Evolutionary conservation across 2,888 invertebrate species (phyloP), one percentile per base, ranked within the genome.

Genomic region (Lycaena phlaeas): DNA sequence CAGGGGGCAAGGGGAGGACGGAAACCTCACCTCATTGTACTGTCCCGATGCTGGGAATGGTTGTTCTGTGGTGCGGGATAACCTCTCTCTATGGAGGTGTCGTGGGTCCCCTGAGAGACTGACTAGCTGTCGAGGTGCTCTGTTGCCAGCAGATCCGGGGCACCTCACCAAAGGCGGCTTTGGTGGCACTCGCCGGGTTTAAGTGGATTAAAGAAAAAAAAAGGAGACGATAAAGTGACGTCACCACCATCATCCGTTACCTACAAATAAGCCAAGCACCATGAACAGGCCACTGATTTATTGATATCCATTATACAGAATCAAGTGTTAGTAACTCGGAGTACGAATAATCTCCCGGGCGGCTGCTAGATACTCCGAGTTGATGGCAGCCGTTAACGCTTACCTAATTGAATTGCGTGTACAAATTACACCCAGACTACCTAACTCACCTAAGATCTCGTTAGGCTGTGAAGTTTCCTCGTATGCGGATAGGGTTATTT

Each of bases 391-490:
- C 18, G 34, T 34, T 22, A 34, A 34, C 34, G 34, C 34, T 34
- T 11, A 4, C 10, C 34, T 34, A 34, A 34, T 34, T 34, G 34
- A 34, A 34, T 18, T 22, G 34, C 34, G 34, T 31, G 31, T 18
- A 22, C 34, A 12, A 34, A 34, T 34, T 34, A 34, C 34, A n/a
- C 34, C 18, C 18, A 18, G 34, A n/a, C 22, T 34, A 18, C 18
- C 6, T 9, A 22, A 3, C 22, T 22, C 11, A 9, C 22, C 18
- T 31, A 10, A 17, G 10, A 5, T 6, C 27, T 27, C 6, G 27
- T 27, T 27, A 27, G 12, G 3, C 4, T 18, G n/a, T 5, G 18
- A 4, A 17, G 17, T 15, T 15, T 18, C 4, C 3, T n/a, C n/a
- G n/a, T n/a, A n/a, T 4, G 6, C n/a, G 31, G 15, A 31, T 11